phyloP scores from a whole-genome alignment of 2,888 invertebrate genomes.

The Coelinius sp. region DNA sequence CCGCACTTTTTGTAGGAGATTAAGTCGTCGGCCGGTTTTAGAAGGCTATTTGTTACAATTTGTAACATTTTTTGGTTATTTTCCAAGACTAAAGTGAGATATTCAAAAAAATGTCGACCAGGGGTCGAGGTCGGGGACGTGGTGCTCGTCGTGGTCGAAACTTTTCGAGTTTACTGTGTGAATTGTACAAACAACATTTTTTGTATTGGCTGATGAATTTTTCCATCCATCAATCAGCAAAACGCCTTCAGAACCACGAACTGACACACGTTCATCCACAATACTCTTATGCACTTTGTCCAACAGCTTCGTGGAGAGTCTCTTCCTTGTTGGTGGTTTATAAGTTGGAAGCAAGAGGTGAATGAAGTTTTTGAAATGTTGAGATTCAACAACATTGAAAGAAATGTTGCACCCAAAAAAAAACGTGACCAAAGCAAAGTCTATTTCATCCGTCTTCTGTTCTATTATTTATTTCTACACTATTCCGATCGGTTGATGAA shows the following conservation, averaged over 20 bases:
- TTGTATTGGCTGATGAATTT: no score
- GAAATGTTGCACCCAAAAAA: conserved; percentile 27
- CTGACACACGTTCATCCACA: not conserved
- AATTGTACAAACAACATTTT: conserved; percentile 29
- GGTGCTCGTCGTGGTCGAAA: no score
- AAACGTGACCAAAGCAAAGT: not conserved
- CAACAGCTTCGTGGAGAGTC: conserved; percentile 4
- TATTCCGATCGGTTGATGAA: no score
- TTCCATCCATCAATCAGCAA: conserved; percentile 39
- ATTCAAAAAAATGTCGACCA: no score
- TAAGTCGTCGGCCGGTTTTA: no score
- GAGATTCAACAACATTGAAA: conserved; percentile 30
- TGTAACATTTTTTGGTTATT: no score
- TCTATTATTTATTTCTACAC: no score
- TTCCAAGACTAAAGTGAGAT: no score
- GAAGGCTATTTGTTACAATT: no score
- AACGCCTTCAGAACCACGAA: conserved; percentile 6
- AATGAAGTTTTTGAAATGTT: conserved; percentile 27
- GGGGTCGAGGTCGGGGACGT: no score
- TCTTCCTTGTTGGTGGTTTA: conserved; percentile 24
- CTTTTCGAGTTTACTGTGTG: conserved; percentile 2
- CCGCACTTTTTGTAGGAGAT: no score
- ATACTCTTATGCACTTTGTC: conserved; percentile 7
- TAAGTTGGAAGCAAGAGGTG: conserved; percentile 10
- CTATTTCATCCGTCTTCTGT: no score